Base-by-base conservation (phyloP, 1,140 invertebrate species). In the Zaprionus kolodkinae region DNA sequence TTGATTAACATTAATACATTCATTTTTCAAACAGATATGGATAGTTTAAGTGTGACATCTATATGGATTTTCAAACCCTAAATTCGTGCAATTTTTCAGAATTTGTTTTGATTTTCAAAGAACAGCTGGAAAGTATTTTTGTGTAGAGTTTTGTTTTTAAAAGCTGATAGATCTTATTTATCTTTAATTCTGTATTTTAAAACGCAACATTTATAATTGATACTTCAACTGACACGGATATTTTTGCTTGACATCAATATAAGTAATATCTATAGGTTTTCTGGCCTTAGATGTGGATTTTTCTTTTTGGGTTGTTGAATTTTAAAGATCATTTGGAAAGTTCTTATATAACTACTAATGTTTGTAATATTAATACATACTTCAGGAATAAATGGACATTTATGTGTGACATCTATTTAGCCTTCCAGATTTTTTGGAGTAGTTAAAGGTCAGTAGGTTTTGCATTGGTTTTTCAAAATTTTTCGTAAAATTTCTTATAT, bases 371-470 rank as follows among this genome's bases (percentile, higher is more conserved):
- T 21, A 21, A 21, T 21, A 21, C 2, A 21, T 21, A 21, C 21
- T 21, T 21, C 21, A 21, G n/a, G n/a, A 6, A 43, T 6, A n/a
- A 7, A 43, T 43, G n/a, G n/a, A 15, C 6, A 43, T 43, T 15
- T 43, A 15, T 15, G 40, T 2, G 2, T n/a, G 40, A 43, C 40
- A 43, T 43, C 13, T 2, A 15, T 15, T n/a, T 43, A 43, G 40
- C n/a, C n/a, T 43, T 43, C 13, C 40, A 43, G 40, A 43, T n/a
- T 43, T n/a, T 43, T 43, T n/a, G 13, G n/a, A 43, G 40, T n/a
- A n/a, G n/a, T n/a, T n/a, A n/a, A n/a, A n/a, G n/a, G n/a, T n/a
- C n/a, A n/a, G n/a, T 15, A 9, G 40, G n/a, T n/a, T 43, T 15
- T n/a, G 13, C 6, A n/a, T 40, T 40, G 13, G 38, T 6, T 43